Evolutionary conservation across 2,797 vertebrate species (phyloP).

Genomic region (Ammospiza maritima): DNA sequence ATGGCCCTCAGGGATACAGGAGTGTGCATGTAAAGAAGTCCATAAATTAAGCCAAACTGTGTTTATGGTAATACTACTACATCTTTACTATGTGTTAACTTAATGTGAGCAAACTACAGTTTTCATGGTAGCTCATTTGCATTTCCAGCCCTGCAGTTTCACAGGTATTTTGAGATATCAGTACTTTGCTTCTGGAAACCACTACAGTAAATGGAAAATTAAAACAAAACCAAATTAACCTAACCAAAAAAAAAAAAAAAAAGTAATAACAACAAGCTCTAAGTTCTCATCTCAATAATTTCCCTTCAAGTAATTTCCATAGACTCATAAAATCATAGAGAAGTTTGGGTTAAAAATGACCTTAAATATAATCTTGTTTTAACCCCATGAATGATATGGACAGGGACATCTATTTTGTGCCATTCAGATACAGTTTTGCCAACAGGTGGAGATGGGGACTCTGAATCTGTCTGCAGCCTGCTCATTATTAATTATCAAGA

Average conservation of each 20-base stretch:
- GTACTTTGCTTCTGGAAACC: neutral
- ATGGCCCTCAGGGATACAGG: conserved; percentile 46
- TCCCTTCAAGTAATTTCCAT: neutral
- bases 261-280: neutral
- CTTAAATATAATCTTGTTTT: neutral
- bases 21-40: conserved; percentile 59
- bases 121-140: conserved; percentile 18
- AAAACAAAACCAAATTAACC: neutral
- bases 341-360: neutral
- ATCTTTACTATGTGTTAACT: conserved; percentile 31
- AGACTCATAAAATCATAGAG: neutral
- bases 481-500: neutral
- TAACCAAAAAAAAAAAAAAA: neutral
- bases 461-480: neutral
- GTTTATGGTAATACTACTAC: conserved; percentile 41
- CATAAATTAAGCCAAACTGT: conserved; percentile 59
- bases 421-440: neutral
- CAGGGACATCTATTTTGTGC: neutral
- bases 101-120: conserved; percentile 45
- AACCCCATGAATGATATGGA: rapidly evolving
- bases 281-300: neutral
- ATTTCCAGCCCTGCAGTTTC: neutral
- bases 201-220: neutral
- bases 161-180: neutral
- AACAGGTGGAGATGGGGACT: neutral